Evolutionary conservation across 2,113 vertebrate species (phyloP), one percentile per base, ranked within the genome.

Genomic region (Dasyornis broadbenti): DNA sequence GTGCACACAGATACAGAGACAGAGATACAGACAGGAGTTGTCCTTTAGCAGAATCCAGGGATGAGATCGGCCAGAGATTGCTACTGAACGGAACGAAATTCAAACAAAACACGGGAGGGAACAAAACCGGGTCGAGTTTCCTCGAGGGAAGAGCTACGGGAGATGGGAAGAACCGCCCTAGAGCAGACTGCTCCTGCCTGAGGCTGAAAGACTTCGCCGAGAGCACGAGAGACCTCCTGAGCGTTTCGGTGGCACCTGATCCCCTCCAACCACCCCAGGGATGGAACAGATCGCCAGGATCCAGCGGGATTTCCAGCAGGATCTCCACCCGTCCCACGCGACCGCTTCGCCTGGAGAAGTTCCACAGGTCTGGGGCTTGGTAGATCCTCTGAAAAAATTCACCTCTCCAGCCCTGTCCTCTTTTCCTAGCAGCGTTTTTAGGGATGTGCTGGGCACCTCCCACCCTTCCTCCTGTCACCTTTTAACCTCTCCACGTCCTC

Each of bases 11-110:
- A 85, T 20, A 95, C 86, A 90, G 75, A 87, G 78, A 92, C 82
- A 96, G 54, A 90, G 64, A 86, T 33, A 87, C 3, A 93, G 70
- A 86, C 82, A 79, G 69, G 65, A 89, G 61, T 35, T 83, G 7
- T 61, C 95, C 95, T 81, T 76, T n/a, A 79, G 95, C 71, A 92
- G 92, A 96, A 61, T 81, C 89, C 92, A 79, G 95, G 97, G 95
- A 94, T 92, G 91, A 96, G 96, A 95, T 94, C 22, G 86, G 94
- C 80, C 71, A 63, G 63, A 82, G 89, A 64, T 76, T 56, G 65
- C 63, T 50, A 50, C n/a, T 82, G 78, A 40, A 92, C 50, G 2
- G 64, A 90, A 93, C 26, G 1, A 50, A 73, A 64, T 14, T 18
- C 35, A 45, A 35, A 24, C 61, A n/a, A 30, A 87, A 26, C 40